phyloP scores from a whole-genome alignment of 2,797 vertebrate species.

The Gambelia wislizenii region DNA sequence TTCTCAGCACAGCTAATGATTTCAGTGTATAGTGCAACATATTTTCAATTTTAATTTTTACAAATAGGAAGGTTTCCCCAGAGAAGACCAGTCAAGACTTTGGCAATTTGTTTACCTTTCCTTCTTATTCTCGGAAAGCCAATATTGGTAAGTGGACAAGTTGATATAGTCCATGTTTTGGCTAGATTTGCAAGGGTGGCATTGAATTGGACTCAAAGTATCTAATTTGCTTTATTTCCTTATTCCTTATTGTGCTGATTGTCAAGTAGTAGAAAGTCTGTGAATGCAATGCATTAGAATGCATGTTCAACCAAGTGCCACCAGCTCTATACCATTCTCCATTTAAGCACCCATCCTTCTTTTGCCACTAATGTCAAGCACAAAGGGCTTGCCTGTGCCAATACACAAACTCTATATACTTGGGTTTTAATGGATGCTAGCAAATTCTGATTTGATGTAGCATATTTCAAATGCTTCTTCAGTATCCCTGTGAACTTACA shows the following conservation, averaged over 20 bases:
- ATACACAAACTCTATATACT: neutral
- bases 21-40: neutral
- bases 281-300: neutral
- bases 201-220: too few relatives aligned
- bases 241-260: neutral
- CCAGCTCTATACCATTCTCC: neutral
- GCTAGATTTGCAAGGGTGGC: too few relatives aligned
- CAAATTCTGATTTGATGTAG: conserved; percentile 5
- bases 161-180: neutral
- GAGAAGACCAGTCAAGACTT: conserved; percentile 87
- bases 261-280: neutral
- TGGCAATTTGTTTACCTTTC: conserved; percentile 84
- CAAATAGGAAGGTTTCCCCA: conserved; percentile 81
- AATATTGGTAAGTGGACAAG: conserved; percentile 87
- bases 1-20: neutral
- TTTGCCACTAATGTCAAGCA: neutral
- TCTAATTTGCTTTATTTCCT: too few relatives aligned
- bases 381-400: neutral
- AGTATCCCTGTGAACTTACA: neutral
- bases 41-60: conserved; percentile 50
- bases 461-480: neutral
- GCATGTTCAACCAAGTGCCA: neutral
- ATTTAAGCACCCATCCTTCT: neutral
- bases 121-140: conserved; percentile 88
- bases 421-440: neutral